These are phyloP conservation scores for Sabatieria punctata DNA, from an alignment of 2,888 invertebrate species.

Conservation along the genomic window DNA sequence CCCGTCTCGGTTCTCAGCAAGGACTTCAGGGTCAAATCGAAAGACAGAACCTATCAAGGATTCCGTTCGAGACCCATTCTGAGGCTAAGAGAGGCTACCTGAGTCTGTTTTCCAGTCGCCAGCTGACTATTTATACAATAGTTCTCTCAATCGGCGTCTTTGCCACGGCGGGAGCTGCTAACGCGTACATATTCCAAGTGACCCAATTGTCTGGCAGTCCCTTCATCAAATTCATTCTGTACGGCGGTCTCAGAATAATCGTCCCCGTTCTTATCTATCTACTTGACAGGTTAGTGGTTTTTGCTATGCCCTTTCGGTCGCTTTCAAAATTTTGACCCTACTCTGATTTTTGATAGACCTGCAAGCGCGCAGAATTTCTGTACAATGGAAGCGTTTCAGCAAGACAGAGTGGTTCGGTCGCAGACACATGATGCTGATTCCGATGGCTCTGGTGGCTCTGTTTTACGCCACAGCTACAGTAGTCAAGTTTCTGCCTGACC, in stretches of 20 bases:
- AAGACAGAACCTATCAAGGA: neutral
- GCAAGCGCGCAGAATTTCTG: too few species aligned
- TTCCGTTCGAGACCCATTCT: neutral
- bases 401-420: slow-evolving; percentile 7
- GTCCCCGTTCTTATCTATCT: neutral
- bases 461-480: neutral
- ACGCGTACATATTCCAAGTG: slow-evolving; percentile 3
- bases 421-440: neutral
- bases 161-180: neutral
- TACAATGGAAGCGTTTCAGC: too few species aligned
- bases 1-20: neutral
- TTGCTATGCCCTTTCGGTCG: too few species aligned
- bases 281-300: neutral
- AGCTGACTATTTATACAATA: neutral
- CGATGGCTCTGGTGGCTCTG: neutral
- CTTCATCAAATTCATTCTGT: slow-evolving; percentile 3
- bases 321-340: too few species aligned
- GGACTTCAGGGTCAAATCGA: neutral
- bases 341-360: too few species aligned
- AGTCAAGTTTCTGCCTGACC: neutral
- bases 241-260: neutral
- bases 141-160: neutral
- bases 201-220: slow-evolving; percentile 1
- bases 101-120: neutral
- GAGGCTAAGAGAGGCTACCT: neutral